Percentiles rank a stretch among this genome's conserved stretches.
These are phyloP conservation scores for Phaenicophaeus curvirostris DNA, from an alignment of 2,797 vertebrate genomes.

Conservation along the genomic window DNA sequence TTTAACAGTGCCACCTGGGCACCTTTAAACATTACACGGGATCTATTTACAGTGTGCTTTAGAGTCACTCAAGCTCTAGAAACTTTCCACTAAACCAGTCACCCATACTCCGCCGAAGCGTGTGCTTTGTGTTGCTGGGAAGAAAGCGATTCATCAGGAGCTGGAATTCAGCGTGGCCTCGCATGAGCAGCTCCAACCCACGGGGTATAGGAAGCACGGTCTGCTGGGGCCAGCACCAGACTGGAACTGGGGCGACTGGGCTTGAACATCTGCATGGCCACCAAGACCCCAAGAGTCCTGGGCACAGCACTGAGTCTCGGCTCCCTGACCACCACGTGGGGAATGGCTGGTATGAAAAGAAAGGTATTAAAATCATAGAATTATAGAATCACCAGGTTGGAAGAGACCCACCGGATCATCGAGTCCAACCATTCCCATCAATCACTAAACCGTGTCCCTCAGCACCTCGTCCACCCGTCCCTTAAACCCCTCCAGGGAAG, in stretches of 20 bases:
- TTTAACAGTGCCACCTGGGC: slow-evolving; percentile 7
- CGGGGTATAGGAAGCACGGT: slow-evolving; percentile 6
- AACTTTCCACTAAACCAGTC: not conserved
- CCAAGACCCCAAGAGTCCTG: not conserved
- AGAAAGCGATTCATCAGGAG: not conserved
- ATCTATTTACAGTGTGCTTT: not conserved
- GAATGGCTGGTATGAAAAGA: fast-evolving
- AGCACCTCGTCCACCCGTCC: too few relatives aligned
- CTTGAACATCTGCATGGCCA: not conserved
- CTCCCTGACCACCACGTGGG: fast-evolving
- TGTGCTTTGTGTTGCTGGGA: not conserved
- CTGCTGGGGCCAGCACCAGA: slow-evolving; percentile 34
- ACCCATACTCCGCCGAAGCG: not conserved
- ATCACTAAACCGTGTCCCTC: too few relatives aligned
- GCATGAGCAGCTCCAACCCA: not conserved
- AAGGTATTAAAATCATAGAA: not conserved
- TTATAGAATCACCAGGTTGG: too few relatives aligned
- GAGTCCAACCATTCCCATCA: too few relatives aligned
- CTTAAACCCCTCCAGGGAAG: too few relatives aligned
- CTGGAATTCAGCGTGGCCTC: slow-evolving; percentile 1
- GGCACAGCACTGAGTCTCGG: not conserved
- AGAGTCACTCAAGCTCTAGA: not conserved
- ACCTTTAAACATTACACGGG: not conserved
- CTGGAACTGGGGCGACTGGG: not conserved
- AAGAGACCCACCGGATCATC: too few relatives aligned